Conservation (phyloP, 2,113 vertebrate genomes). For the Morone chrysops region DNA sequence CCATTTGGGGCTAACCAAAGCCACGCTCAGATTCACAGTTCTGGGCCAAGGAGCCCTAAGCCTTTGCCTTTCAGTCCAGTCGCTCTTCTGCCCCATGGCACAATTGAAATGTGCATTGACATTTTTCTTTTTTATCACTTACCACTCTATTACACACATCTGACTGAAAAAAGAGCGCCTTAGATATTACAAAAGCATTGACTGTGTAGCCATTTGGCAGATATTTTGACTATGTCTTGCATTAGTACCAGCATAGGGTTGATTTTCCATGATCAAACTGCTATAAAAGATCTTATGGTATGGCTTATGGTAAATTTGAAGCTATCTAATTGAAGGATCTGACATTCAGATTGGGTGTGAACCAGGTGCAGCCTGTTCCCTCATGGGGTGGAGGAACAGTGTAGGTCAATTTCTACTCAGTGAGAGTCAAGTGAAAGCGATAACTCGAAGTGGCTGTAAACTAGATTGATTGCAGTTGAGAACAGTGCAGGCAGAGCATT, state of each 20-base stretch:
- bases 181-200: not conserved
- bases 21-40: slow-evolving; percentile 11
- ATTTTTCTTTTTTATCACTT: slow-evolving; percentile 1
- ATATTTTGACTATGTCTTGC: not conserved
- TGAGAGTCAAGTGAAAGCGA: slow-evolving; percentile 73
- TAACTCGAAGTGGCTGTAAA: slow-evolving; percentile 75
- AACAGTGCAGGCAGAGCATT: slow-evolving; percentile 58
- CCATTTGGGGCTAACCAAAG: slow-evolving; percentile 47
- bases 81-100: not conserved
- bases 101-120: slow-evolving; percentile 29
- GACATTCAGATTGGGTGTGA: slow-evolving; percentile 26
- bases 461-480: slow-evolving; percentile 69
- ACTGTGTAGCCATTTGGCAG: not conserved
- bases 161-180: not conserved
- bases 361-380: slow-evolving; percentile 21
- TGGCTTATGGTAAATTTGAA: not conserved
- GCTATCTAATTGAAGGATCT: slow-evolving; percentile 1
- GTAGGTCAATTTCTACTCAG: slow-evolving; percentile 73
- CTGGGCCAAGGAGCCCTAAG: slow-evolving; percentile 11
- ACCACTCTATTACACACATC: not conserved
- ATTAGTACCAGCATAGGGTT: not conserved
- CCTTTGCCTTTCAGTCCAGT: not conserved
- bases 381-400: slow-evolving; percentile 35
- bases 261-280: not conserved
- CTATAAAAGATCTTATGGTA: not conserved